Conservation (phyloP, 2,888 invertebrate genomes). For the Metallyticus violacea region DNA sequence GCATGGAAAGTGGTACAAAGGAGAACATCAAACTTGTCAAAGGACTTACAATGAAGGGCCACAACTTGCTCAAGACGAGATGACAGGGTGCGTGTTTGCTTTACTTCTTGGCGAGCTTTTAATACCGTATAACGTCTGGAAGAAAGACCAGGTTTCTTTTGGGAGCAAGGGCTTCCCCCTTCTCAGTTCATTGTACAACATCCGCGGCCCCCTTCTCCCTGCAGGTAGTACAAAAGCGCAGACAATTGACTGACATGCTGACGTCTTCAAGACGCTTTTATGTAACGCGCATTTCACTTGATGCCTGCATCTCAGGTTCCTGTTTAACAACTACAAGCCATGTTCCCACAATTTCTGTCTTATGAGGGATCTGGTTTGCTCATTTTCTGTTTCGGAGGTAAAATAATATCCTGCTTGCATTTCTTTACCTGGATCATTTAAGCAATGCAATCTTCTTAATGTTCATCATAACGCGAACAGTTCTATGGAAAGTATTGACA, state of each 20-base stretch:
- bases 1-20: background rate
- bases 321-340: background rate
- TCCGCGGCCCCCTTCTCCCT: background rate
- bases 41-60: background rate
- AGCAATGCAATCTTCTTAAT: no score
- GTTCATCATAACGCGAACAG: no score
- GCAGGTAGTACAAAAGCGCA: background rate
- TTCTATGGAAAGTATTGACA: no score
- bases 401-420: no score
- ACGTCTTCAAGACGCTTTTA: constrained; percentile 29
- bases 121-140: constrained; percentile 22
- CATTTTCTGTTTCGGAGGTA: no score
- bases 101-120: constrained; percentile 12
- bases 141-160: constrained; percentile 17
- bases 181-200: background rate
- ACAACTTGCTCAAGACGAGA: background rate
- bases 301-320: background rate
- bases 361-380: no score
- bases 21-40: constrained; percentile 10
- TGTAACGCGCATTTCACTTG: background rate
- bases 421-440: no score
- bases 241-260: constrained; percentile 27
- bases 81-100: constrained; percentile 25
- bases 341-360: background rate
- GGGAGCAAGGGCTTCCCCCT: background rate